These are phyloP conservation scores for Bursaphelenchus okinawaensis DNA, from an alignment of 2,888 invertebrate species.

Conservation along the genomic window DNA sequence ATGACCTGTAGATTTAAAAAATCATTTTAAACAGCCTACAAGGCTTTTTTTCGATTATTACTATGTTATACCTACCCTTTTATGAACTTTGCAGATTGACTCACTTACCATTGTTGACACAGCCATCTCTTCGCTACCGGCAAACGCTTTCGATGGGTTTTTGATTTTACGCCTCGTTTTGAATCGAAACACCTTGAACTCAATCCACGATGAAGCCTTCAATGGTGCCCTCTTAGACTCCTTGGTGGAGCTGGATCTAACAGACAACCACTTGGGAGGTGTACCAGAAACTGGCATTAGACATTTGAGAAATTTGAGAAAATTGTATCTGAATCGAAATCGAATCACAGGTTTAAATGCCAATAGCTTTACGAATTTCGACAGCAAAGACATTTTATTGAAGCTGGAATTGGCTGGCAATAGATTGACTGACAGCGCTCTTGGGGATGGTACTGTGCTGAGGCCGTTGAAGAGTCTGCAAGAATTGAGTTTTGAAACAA, in stretches of 20 bases:
- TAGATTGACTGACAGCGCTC: slow-evolving; percentile 44
- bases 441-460: slow-evolving; percentile 48
- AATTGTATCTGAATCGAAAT: slow-evolving; percentile 55
- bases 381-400: slow-evolving; percentile 42
- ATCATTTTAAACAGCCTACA: no score
- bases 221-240: slow-evolving; percentile 51
- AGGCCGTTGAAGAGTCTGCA: slow-evolving; percentile 50
- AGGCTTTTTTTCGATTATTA: no score
- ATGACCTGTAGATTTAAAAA: no score
- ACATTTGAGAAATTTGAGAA: slow-evolving; percentile 48
- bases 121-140: slow-evolving; percentile 48
- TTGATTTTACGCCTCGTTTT: slow-evolving; percentile 51
- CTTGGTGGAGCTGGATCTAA: slow-evolving; percentile 54
- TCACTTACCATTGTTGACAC: slow-evolving; percentile 55
- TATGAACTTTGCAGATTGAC: slow-evolving; percentile 46
- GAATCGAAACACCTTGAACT: slow-evolving; percentile 51
- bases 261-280: slow-evolving; percentile 53
- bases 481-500: slow-evolving; percentile 56
- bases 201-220: slow-evolving; percentile 52
- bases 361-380: slow-evolving; percentile 44
- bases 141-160: slow-evolving; percentile 49
- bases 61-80: neutral
- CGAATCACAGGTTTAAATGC: slow-evolving; percentile 42
- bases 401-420: slow-evolving; percentile 56
- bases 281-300: slow-evolving; percentile 48